Evolutionary conservation across 2,113 vertebrate species (phyloP), one percentile per base, ranked within the genome.

Genomic region (Colaptes auratus): DNA sequence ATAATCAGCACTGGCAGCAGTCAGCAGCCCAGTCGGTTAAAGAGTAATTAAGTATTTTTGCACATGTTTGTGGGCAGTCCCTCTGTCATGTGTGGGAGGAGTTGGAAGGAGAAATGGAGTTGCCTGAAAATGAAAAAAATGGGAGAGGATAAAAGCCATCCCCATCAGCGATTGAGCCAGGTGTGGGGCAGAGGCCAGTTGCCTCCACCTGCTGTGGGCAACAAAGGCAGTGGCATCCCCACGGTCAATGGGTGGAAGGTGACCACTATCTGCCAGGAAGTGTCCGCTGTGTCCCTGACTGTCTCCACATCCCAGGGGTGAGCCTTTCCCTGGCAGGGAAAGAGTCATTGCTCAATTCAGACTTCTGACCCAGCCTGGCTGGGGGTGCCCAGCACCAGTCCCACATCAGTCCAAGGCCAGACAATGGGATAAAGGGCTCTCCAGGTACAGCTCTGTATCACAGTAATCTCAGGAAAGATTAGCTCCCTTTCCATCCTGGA

Each of bases 361-460:
- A 60, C 33, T 53, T 77, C 42, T 2, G 5, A 72, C 39, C 63
- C 82, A 24, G 30, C 24, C 53, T 3, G 61, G 23, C 30, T 42
- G 10, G 50, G 48, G 28, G 5, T 36, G 67, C 58, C 46, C 53
- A 28, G 52, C 8, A 0, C 44, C 1, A 11, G 39, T 67, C 19
- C n/a, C 39, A 4, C 1, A 2, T 11, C 85, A 82, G 59, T 53
- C 23, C 0, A 0, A 30, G 1, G 1, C 27, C 69, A 83, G 64
- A 19, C 2, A 0, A 35, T 15, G 44, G 36, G 33, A 23, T 65
- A 58, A 81, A 88, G 50, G 50, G 7, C 50, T 69, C 73, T 53
- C 61, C 65, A 66, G 53, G 64, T 71, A 3, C n/a, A 74, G 70
- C 72, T 86, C 25, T 15, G 53, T 56, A 23, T 18, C 80, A 30